Percentiles rank a stretch among this genome's conserved stretches.
These are phyloP conservation scores for Drepana falcataria DNA, from an alignment of 2,888 invertebrate genomes.

Conservation along the genomic window DNA sequence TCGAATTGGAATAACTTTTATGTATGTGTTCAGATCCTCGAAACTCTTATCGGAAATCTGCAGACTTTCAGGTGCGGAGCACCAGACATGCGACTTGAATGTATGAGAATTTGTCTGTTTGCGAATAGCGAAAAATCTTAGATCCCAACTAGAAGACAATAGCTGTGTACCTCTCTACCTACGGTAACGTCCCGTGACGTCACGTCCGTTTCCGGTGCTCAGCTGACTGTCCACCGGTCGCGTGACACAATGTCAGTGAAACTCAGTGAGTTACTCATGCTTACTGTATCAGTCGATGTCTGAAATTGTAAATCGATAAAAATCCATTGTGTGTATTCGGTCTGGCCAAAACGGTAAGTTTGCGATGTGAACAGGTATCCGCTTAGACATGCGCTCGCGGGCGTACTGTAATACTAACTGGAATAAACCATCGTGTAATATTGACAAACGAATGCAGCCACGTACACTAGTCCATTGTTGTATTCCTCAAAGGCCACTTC, in stretches of 20 bases:
- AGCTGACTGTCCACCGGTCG: constrained; percentile 53
- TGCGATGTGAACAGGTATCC: background rate
- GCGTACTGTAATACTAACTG: too few relatives aligned
- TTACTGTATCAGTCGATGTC: constrained; percentile 1
- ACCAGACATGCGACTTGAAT: background rate
- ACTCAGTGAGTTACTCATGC: constrained; percentile 28
- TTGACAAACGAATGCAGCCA: background rate
- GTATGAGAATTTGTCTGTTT: background rate
- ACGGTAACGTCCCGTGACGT: constrained; percentile 65
- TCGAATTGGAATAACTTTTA: background rate
- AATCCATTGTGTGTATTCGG: background rate
- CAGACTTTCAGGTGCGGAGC: too few relatives aligned
- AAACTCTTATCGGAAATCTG: too few relatives aligned
- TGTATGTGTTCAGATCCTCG: too few relatives aligned
- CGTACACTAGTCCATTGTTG: background rate
- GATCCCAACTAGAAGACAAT: background rate
- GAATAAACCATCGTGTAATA: background rate
- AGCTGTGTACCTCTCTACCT: constrained; percentile 23
- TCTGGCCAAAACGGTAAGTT: background rate
- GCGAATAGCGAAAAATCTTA: background rate
- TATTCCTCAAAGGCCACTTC: background rate
- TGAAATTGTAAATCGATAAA: constrained; percentile 1
- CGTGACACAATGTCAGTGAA: constrained; percentile 40
- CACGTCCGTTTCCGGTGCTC: constrained; percentile 67
- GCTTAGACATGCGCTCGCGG: too few relatives aligned